Conservation (phyloP, 2,888 invertebrate species). For the Aphodius sticticus region DNA sequence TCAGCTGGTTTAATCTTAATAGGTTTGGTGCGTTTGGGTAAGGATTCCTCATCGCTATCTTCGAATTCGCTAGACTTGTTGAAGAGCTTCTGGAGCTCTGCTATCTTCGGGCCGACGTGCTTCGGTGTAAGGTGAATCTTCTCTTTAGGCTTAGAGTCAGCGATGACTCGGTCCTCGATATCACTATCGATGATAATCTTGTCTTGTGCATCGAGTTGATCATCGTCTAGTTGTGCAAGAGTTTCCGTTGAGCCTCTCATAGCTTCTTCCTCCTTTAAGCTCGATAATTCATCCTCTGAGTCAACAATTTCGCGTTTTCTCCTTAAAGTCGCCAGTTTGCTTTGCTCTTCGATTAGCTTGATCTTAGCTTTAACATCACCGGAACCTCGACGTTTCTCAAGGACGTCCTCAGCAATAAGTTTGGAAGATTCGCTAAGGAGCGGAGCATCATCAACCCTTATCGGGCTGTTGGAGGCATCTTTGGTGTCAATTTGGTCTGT, state of each 20-base stretch:
- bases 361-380: slow-evolving; percentile 67
- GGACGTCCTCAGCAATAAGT: slow-evolving; percentile 55
- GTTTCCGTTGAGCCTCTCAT: slow-evolving; percentile 57
- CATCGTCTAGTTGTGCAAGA: slow-evolving; percentile 56
- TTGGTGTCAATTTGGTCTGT: slow-evolving; percentile 64
- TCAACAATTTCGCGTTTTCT: slow-evolving; percentile 55
- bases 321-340: slow-evolving; percentile 51
- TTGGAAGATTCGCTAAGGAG: slow-evolving; percentile 34
- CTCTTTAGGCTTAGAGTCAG: slow-evolving; percentile 43
- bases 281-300: slow-evolving; percentile 59
- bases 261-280: slow-evolving; percentile 58
- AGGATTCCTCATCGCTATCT: slow-evolving; percentile 49
- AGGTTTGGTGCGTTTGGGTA: slow-evolving; percentile 27
- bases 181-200: slow-evolving; percentile 39
- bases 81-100: slow-evolving; percentile 62
- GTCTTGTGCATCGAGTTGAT: slow-evolving; percentile 39
- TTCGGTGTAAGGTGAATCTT: slow-evolving; percentile 43
- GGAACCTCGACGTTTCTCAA: slow-evolving; percentile 57
- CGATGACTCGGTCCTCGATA: slow-evolving; percentile 40
- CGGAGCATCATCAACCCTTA: slow-evolving; percentile 47
- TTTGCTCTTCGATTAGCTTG: slow-evolving; percentile 64
- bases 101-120: slow-evolving; percentile 60
- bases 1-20: slow-evolving; percentile 31
- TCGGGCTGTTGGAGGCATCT: slow-evolving; percentile 64
- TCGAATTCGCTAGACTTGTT: slow-evolving; percentile 53